Evolutionary conservation across 1,140 invertebrate species (phyloP).

Genomic region (Physella acuta): DNA sequence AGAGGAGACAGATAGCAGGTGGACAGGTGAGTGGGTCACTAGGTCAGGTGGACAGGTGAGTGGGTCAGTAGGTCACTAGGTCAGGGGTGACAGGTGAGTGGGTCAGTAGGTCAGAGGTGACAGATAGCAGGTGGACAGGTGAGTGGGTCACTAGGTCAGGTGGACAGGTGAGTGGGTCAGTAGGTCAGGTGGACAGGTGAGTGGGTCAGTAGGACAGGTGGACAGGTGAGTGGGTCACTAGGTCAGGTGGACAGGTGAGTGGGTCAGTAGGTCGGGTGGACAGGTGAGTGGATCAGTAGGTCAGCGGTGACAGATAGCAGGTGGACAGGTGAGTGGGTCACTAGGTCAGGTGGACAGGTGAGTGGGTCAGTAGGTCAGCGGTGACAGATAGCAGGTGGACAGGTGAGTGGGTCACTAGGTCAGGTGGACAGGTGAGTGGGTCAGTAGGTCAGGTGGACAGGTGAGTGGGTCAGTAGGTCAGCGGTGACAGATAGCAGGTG

Average conservation of each 20-base stretch:
- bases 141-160: too few species aligned
- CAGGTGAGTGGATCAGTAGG: too few species aligned
- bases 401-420: too few species aligned
- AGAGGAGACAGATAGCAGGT: constrained; percentile 60
- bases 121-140: constrained; percentile 56
- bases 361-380: not conserved
- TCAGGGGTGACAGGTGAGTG: not conserved
- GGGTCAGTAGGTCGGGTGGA: too few species aligned
- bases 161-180: too few species aligned
- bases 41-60: not conserved
- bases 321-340: not conserved
- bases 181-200: too few species aligned
- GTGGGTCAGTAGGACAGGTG: constrained; percentile 59
- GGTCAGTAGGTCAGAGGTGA: too few species aligned
- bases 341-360: not conserved
- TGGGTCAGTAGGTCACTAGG: not conserved
- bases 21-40: constrained; percentile 36
- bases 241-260: not conserved
- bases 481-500: constrained; percentile 59
- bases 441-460: not conserved
- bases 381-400: not conserved
- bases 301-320: not conserved
- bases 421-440: too few species aligned
- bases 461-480: too few species aligned
- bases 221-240: constrained; percentile 36